phyloP scores from a whole-genome alignment of 2,888 invertebrate genomes.

The Alsophila aescularia region DNA sequence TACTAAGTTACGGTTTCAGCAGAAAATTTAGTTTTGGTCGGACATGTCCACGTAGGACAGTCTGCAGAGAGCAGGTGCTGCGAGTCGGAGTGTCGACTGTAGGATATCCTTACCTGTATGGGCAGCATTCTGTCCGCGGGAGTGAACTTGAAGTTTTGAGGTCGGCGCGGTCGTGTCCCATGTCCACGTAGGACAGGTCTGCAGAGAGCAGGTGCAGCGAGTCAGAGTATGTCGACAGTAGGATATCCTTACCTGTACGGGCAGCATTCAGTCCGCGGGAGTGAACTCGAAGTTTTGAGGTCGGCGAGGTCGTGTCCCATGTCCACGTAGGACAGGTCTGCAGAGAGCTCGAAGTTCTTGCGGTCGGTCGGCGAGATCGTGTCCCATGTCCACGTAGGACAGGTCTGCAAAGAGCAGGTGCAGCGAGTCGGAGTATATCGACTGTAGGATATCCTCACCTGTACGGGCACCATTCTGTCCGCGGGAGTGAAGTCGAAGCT shows the following conservation, averaged over 20 bases:
- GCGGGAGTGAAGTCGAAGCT: slow-evolving; percentile 52
- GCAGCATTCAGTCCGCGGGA: slow-evolving; percentile 37
- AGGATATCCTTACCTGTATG: slow-evolving; percentile 40
- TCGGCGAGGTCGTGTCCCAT: slow-evolving; percentile 51
- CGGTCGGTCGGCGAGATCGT: slow-evolving; percentile 57
- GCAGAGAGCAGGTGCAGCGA: slow-evolving; percentile 36
- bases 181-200: slow-evolving; percentile 8
- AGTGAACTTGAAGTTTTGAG: slow-evolving; percentile 52
- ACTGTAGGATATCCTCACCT: slow-evolving; percentile 37
- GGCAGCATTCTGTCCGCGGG: slow-evolving; percentile 40
- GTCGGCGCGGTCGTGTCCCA: slow-evolving; percentile 51
- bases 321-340: slow-evolving; percentile 9
- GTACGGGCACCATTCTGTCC: slow-evolving; percentile 41
- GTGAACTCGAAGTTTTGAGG: slow-evolving; percentile 53
- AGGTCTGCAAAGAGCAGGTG: no score
- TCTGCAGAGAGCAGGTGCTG: no score
- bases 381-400: no score
- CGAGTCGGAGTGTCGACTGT: no score
- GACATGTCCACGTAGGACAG: no score
- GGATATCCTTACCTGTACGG: slow-evolving; percentile 42
- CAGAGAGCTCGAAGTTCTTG: slow-evolving; percentile 48
- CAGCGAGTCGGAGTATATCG: no score
- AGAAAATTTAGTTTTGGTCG: no score
- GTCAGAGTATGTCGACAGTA: slow-evolving; percentile 40
- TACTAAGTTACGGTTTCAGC: no score